Evolutionary conservation across 2,888 invertebrate genomes (phyloP), one percentile per base, ranked within the genome.

Genomic region (Muschampia plurimacula): DNA sequence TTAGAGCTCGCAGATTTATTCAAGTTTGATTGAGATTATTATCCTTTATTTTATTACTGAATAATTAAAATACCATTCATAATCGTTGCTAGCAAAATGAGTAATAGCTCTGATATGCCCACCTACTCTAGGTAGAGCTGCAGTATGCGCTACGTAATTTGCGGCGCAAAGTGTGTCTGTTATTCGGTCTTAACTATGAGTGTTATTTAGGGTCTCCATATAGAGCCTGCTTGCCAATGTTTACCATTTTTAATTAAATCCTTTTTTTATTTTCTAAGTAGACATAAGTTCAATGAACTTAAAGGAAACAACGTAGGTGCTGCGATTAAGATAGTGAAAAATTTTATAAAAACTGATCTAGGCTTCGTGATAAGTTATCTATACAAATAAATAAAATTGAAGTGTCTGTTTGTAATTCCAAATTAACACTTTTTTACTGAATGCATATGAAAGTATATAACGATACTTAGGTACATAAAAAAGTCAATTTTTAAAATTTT

Each of bases 1-100:
- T 73, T 74, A 66, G 70, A 71, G 73, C 73, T 71, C 63, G 64
- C 13, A 28, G 74, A 67, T 72, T 72, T 72, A 72, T 72, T 49
- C 67, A 41, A 52, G 60, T 72, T 72, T 72, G 62, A 72, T 72
- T 72, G 67, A 67, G 72, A 72, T 72, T 72, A 67, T 72, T 62
- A 72, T 72, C 55, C 41, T 59, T 72, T 72, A 67, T 67, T 72
- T 67, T 67, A 72, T 72, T 72, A 62, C 22, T 44, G 62, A 67
- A 63, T 67, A 67, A 72, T 72, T 72, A 72, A 72, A 65, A 65
- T 52, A 15, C 69, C 41, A 64, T 72, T 52, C 60, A 62, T 72
- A 67, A 60, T 67, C 44, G 13, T 57, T 44, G 65, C 39, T 65
- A 46, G 32, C 57, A 1, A 32, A 49, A 67, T 60, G 68, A 62